Conservation (phyloP, 1,140 invertebrate species). For the Rhagoletis pomonella region DNA sequence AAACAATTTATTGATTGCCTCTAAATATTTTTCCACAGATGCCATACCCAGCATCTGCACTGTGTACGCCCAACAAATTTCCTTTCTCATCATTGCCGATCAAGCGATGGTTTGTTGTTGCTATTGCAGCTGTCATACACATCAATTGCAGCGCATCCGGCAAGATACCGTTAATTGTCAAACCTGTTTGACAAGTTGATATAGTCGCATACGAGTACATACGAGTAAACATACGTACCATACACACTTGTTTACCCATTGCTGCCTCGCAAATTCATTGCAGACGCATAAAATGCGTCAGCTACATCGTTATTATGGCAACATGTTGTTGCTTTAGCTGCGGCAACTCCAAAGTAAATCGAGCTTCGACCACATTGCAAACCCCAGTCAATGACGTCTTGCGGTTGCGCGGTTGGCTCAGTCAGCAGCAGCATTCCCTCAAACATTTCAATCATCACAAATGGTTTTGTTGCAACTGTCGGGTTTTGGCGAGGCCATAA, state of each 20-base stretch:
- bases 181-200: constrained; percentile 16
- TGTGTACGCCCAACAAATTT: background rate
- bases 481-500: background rate
- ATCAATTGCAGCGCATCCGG: background rate
- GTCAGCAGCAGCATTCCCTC: background rate
- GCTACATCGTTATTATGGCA: background rate
- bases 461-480: background rate
- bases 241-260: no score
- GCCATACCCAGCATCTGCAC: no score
- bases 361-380: background rate
- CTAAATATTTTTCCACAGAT: no score
- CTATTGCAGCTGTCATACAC: background rate
- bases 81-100: no score
- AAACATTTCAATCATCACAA: background rate
- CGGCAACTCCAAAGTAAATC: no score
- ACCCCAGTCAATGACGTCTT: constrained; percentile 21
- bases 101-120: no score
- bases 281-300: background rate
- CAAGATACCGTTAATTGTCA: constrained; percentile 21
- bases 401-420: background rate
- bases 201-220: background rate
- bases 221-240: no score
- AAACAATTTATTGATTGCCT: no score
- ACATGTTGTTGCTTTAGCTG: background rate
- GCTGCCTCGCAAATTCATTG: no score